These are phyloP conservation scores for Nomada flava DNA, from an alignment of 2,888 invertebrate genomes.

Conservation along the genomic window DNA sequence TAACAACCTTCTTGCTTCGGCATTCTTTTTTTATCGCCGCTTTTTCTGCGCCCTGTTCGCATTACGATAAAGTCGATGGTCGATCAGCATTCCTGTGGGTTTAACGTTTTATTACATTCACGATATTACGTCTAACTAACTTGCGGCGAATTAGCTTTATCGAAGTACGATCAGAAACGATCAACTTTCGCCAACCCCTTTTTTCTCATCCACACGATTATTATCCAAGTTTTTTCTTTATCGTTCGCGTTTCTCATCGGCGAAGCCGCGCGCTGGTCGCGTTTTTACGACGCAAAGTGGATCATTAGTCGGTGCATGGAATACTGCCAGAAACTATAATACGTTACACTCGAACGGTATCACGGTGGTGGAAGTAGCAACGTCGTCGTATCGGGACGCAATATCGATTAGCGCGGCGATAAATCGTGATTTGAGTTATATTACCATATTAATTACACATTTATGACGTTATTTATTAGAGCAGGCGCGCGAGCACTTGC, in stretches of 20 bases:
- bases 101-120: no score
- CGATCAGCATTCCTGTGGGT: no score
- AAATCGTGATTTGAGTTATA: conserved; percentile 60
- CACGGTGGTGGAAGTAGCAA: conserved; percentile 8
- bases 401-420: conserved; percentile 60
- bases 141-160: background rate
- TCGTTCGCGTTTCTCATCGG: conserved; percentile 36
- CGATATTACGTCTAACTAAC: background rate
- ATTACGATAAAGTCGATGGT: background rate
- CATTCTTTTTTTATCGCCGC: no score
- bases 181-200: background rate
- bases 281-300: conserved; percentile 54
- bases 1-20: background rate
- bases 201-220: background rate
- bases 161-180: conserved; percentile 11
- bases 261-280: conserved; percentile 25
- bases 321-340: conserved; percentile 60
- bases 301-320: conserved; percentile 56
- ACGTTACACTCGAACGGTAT: conserved; percentile 55
- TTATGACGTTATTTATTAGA: conserved; percentile 60
- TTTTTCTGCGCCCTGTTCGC: background rate
- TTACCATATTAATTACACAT: conserved; percentile 65
- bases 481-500: conserved; percentile 1
- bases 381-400: conserved; percentile 47
- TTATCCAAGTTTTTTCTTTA: conserved; percentile 43